Evolutionary conservation across 2,797 vertebrate species (phyloP), one percentile per base, ranked within the genome.

Genomic region (Fistularia commersonii): DNA sequence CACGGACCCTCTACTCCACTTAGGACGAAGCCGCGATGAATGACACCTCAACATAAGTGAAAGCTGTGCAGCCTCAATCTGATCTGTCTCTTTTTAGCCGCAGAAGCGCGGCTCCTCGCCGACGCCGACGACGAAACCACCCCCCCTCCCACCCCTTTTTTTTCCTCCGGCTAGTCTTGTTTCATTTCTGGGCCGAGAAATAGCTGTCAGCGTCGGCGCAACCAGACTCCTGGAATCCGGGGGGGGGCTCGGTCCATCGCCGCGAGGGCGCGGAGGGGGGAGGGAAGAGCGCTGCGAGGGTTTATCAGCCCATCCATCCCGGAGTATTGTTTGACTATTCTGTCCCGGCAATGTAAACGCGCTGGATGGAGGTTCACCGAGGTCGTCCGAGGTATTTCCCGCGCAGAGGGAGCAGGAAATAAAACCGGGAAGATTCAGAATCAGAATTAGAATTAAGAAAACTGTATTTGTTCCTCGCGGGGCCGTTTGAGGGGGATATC

Each of bases 61-160:
- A 69, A 70, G 77, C 72, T 80, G 64, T 69, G 78, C 66, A 69
- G 60, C 74, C 73, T 81, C 76, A 57, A 66, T 64, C 75, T 65
- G 66, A 84, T 85, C 79, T 82, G 72, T 65, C 78, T 82, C 67
- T n/a, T n/a, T 80, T 83, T 76, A 84, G 78, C 82, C 74, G 75
- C 48, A 83, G 77, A 81, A 88, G 77, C 77, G 80, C 83, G 55
- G 79, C 67, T 74, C 57, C 55, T 64, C 14, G n/a, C n/a, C n/a
- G n/a, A n/a, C n/a, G n/a, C n/a, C n/a, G n/a, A n/a, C n/a, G n/a
- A 47, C 46, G 60, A 56, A 64, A 51, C 41, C 37, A 36, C 8
- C 54, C 56, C n/a, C n/a, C n/a, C n/a, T n/a, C n/a, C n/a, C n/a
- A n/a, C n/a, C n/a, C n/a, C n/a, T n/a, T 43, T 42, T 48, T 61